Base-by-base conservation (phyloP, 2,888 invertebrate species). In the Anorthoa munda region DNA sequence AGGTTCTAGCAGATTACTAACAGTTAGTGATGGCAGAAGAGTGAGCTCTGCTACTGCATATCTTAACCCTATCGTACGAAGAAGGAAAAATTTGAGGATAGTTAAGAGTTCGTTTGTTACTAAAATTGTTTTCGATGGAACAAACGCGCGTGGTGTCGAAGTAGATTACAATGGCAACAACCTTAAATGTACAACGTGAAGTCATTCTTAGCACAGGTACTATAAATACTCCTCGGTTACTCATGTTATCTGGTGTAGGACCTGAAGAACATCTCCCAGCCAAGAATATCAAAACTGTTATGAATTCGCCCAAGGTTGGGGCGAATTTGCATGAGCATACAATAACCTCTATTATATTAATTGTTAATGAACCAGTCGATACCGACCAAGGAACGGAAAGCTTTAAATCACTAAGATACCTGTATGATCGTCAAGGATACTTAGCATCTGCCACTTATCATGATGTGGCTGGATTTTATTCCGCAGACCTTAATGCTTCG, bases 161-260 rank as follows among this genome's bases (percentile, higher is more conserved):
- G 63, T 82, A 12, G 69, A 79, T n/a, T 7, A 60, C 12, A 67
- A 75, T 17, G 72, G 78, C 17, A 13, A 12, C 0, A 72, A 11
- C 18, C 65, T 74, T 83, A 21, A 66, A 69, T 18, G 77, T 81
- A 53, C 75, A 58, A 26, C 48, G 2, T n/a, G 83, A 87, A 74
- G 79, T 87, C 1, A 78, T 85, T 74, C 26, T 84, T 0, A 84
- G 82, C 26, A 81, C 82, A 0, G 86, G 81, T 56, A 53, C 85
- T 13, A 58, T 84, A 45, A 71, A 75, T 21, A 77, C 81, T 15
- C 81, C 83, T 45, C 79, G 85, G 21, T 39, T 86, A 9, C 61
- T 86, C 13, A 86, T 86, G 84, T 66, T 84, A 11, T 87, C 86
- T 56, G 86, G 86, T 53, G 71, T 86, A 48, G 86, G 86, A 45